Base-by-base conservation (phyloP, 1,140 invertebrate genomes). In the Octopus sinensis region DNA sequence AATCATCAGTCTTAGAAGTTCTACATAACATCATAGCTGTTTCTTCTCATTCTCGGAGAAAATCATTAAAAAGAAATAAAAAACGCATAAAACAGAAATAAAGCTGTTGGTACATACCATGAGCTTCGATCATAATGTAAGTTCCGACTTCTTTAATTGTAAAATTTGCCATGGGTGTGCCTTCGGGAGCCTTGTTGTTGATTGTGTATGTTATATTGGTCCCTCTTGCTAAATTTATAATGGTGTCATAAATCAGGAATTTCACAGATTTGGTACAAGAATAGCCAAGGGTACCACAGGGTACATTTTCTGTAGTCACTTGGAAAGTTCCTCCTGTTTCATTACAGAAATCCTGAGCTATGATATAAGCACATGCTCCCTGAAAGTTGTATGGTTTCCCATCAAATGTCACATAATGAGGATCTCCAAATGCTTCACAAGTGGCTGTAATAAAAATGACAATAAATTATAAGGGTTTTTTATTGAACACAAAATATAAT, bases 381-480 rank as follows among this genome's bases (percentile, higher is more conserved):
- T 97, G 95, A 90, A 97, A 97, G 87, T 96, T 95, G 88, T 93
- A 97, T 7, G 93, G 91, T n/a, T 93, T 93, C 0, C 94, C 94
- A 90, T 97, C 96, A 87, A 96, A 97, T 0, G 95, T 96, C 84
- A 93, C 94, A 87, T 95, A 95, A 89, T 97, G 96, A 3, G 87
- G 87, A n/a, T 88, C 87, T 6, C 90, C 90, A 54, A 96, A 92
- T 0, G 95, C 94, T 1, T 94, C 93, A 88, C 96, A 90, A 0
- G 86, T 85, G 10, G 87, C 86, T 9, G 88, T 6, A 43, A 5
- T 17, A 77, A 77, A 77, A 30, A 4, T 12, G 51, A 77, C 12
- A 62, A 62, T 12, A 62, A 62, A 43, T 43, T 3, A 43, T 43
- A 43, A 2, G 3, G 30, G 30, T 3, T 43, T 43, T 43, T 43